Percentiles rank a stretch among this genome's conserved stretches.
Evolutionary conservation across 2,888 invertebrate genomes (phyloP).

Genomic region (Timandra comae): DNA sequence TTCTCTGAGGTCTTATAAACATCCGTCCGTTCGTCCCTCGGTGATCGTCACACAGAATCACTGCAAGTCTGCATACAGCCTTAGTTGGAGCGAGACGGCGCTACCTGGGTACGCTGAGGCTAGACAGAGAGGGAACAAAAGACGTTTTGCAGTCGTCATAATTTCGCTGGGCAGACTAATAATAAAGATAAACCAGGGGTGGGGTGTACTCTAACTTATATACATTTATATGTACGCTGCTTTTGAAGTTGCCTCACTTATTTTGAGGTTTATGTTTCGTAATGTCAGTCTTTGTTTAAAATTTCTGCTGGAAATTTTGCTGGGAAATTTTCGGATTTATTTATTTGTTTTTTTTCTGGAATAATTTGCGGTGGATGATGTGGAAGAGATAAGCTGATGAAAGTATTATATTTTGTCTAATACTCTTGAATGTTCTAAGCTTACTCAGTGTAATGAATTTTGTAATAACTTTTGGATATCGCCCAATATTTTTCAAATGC

Average conservation of each 20-base stretch:
- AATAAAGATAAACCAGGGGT: conserved; percentile 71
- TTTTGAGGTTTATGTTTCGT: conserved; percentile 21
- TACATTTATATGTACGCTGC: conserved; percentile 18
- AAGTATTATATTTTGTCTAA: too few species aligned
- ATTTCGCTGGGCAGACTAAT: conserved; percentile 76
- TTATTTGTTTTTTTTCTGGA: too few species aligned
- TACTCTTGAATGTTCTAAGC: too few species aligned
- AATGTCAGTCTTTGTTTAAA: conserved; percentile 20
- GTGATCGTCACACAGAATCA: conserved; percentile 53
- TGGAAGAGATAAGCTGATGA: too few species aligned
- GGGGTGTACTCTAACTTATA: conserved; percentile 21
- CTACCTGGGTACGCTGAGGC: conserved; percentile 6
- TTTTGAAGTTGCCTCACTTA: conserved; percentile 22
- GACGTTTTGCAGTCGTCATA: conserved; percentile 77
- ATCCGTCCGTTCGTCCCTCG: conserved; percentile 40
- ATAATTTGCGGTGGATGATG: too few species aligned
- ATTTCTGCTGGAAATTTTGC: conserved; percentile 11
- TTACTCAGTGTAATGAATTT: too few species aligned
- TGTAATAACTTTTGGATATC: too few species aligned
- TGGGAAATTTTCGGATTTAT: conserved; percentile 6
- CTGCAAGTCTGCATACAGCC: conserved; percentile 52
- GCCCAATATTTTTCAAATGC: too few species aligned
- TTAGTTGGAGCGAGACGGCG: conserved; percentile 31
- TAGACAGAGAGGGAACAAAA: conserved; percentile 37
- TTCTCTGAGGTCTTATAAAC: conserved; percentile 55